Evolutionary conservation across 1,140 invertebrate genomes (phyloP).

Genomic region (Psilanteris sp.): DNA sequence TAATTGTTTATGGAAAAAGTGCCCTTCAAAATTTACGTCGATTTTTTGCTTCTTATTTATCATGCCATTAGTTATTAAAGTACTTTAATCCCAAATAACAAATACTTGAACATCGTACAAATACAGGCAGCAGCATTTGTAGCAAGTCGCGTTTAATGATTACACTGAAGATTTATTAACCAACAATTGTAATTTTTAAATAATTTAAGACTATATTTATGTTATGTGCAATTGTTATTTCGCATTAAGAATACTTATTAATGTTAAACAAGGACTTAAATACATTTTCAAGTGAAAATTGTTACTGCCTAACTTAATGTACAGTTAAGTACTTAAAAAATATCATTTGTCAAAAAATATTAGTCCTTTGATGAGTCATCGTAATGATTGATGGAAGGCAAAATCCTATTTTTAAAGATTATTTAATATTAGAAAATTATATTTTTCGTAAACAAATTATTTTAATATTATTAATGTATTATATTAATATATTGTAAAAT

Average conservation of each 20-base stretch:
- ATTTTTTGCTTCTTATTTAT: constrained; percentile 42
- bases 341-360: constrained; percentile 5
- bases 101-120: constrained; percentile 30
- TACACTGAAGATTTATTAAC: constrained; percentile 13
- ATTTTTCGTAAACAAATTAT: background rate
- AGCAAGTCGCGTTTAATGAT: constrained; percentile 17
- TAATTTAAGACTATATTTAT: constrained; percentile 48
- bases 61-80: constrained; percentile 23
- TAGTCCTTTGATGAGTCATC: constrained; percentile 20
- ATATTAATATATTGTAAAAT: constrained; percentile 16
- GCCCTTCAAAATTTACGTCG: constrained; percentile 27
- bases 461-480: constrained; percentile 2
- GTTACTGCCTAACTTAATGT: constrained; percentile 26
- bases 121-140: constrained; percentile 33
- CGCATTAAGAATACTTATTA: constrained; percentile 40
- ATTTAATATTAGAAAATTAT: constrained; percentile 16
- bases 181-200: constrained; percentile 28
- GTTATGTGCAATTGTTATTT: constrained; percentile 48
- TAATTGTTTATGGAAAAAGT: constrained; percentile 35
- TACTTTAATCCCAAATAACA: constrained; percentile 36
- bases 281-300: constrained; percentile 20
- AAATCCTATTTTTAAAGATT: constrained; percentile 13
- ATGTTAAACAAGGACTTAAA: constrained; percentile 12
- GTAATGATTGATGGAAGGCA: constrained; percentile 24
- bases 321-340: constrained; percentile 49